Percentiles rank a stretch among this genome's conserved stretches.
Conservation (phyloP, 1,140 invertebrate genomes). For the Ridgeia piscesae region DNA sequence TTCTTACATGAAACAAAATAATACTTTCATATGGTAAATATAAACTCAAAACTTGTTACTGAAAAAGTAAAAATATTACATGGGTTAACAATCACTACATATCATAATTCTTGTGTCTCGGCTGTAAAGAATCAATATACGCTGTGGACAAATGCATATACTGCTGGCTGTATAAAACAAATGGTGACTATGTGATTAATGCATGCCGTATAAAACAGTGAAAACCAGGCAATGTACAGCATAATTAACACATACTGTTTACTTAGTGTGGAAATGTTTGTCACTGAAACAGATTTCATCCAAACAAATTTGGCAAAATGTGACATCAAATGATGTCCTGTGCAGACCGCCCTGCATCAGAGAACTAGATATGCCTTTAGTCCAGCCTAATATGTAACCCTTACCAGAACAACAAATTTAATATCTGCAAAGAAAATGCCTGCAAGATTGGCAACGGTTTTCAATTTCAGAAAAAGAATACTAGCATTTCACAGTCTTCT, state of each 20-base stretch:
- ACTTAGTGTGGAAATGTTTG: background rate
- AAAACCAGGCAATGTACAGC: background rate
- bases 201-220: background rate
- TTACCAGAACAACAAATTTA: too few relatives aligned
- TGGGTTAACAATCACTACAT: background rate
- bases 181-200: background rate
- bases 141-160: background rate
- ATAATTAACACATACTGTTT: background rate
- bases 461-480: background rate
- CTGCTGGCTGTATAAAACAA: background rate
- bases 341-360: too few relatives aligned
- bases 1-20: background rate
- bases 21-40: background rate
- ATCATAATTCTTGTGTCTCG: background rate
- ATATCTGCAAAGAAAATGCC: background rate
- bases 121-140: background rate
- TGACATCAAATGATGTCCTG: too few relatives aligned
- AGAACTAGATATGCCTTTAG: too few relatives aligned
- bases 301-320: too few relatives aligned
- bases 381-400: too few relatives aligned
- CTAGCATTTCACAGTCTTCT: background rate
- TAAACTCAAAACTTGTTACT: background rate
- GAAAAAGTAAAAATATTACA: background rate
- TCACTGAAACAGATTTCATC: too few relatives aligned
- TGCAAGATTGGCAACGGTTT: background rate